Evolutionary conservation across 2,113 vertebrate genomes (phyloP).

Genomic region (Gracilinanus agilis): DNA sequence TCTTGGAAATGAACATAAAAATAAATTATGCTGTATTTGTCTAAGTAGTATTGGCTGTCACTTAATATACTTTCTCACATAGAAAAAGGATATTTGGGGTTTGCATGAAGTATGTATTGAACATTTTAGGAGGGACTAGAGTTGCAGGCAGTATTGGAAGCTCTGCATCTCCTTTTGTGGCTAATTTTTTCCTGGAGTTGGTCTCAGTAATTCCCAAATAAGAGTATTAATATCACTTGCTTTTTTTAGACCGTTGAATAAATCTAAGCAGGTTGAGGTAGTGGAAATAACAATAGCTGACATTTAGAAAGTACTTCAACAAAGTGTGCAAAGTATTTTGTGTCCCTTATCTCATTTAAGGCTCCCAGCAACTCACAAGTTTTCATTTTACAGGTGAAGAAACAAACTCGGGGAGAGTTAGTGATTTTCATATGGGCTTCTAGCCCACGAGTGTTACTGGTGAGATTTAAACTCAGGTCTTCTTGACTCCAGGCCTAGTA

Average conservation of each 20-base stretch:
- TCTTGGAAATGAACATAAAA: conserved; percentile 60
- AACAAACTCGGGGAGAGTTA: not conserved
- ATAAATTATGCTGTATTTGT: conserved; percentile 78
- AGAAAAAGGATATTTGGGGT: not conserved
- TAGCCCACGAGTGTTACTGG: not conserved
- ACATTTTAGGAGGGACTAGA: not conserved
- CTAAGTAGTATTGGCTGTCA: not conserved
- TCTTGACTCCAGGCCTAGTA: too few species aligned
- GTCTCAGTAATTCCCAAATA: not conserved
- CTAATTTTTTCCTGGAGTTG: not conserved
- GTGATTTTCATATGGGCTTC: not conserved
- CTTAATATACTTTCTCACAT: not conserved
- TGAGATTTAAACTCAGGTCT: not conserved
- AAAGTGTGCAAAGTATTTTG: not conserved
- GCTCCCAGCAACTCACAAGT: not conserved
- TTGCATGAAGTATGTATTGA: not conserved
- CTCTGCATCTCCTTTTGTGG: not conserved
- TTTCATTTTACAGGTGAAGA: not conserved
- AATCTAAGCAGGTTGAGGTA: not conserved
- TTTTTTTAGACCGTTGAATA: not conserved
- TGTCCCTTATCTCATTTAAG: not conserved
- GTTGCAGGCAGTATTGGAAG: not conserved
- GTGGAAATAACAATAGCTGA: not conserved
- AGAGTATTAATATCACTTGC: not conserved
- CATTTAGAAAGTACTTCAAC: not conserved